Conservation (phyloP, 1,140 invertebrate genomes). For the Caerostris extrusa region DNA sequence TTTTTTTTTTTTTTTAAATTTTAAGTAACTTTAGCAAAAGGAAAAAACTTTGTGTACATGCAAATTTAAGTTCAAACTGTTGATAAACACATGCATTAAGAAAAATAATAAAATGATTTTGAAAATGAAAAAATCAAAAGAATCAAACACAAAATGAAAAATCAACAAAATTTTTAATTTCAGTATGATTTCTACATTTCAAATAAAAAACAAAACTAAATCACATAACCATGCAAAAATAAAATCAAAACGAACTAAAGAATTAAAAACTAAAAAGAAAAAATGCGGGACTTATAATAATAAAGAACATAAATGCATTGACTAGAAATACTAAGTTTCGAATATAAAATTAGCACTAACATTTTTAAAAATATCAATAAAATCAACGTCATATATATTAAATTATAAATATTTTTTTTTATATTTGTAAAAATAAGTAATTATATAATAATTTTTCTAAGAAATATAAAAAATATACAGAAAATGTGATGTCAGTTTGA, state of each 20-base stretch:
- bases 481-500: slow-evolving; percentile 18
- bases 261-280: slow-evolving; percentile 23
- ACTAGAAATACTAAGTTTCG: slow-evolving; percentile 21
- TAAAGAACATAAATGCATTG: slow-evolving; percentile 15
- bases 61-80: background rate
- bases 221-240: slow-evolving; percentile 52
- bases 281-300: background rate
- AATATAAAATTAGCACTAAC: slow-evolving; percentile 2
- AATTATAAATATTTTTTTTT: background rate
- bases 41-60: background rate
- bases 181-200: slow-evolving; percentile 41
- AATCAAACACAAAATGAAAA: slow-evolving; percentile 56
- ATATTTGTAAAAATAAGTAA: background rate
- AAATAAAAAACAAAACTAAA: slow-evolving; percentile 65
- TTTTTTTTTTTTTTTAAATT: background rate
- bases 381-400: background rate
- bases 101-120: background rate
- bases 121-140: slow-evolving; percentile 40
- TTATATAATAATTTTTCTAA: slow-evolving; percentile 31
- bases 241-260: slow-evolving; percentile 36
- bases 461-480: slow-evolving; percentile 67
- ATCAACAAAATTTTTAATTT: slow-evolving; percentile 64
- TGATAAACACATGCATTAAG: background rate
- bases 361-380: slow-evolving; percentile 17
- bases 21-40: background rate